phyloP scores from a whole-genome alignment of 2,113 vertebrate species.

The Labeo rohita region DNA sequence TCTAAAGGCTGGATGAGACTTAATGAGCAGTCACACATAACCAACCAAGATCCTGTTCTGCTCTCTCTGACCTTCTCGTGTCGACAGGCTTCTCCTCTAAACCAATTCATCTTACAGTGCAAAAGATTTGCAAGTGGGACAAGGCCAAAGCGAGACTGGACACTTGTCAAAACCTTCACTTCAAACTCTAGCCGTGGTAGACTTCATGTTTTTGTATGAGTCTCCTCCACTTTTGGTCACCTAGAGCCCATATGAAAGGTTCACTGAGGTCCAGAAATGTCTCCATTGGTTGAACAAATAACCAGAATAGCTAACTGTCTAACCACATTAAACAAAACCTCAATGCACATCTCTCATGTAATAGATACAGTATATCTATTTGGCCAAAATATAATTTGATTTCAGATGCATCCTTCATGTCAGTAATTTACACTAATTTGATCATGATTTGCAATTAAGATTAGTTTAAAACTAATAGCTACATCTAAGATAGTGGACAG shows the following conservation, averaged over 20 bases:
- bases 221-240: slow-evolving; percentile 13
- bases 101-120: slow-evolving; percentile 59
- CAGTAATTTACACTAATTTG: neutral
- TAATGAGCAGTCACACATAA: slow-evolving; percentile 68
- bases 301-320: neutral
- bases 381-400: neutral
- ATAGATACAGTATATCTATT: neutral
- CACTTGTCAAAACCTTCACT: slow-evolving; percentile 60
- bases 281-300: neutral
- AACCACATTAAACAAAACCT: neutral
- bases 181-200: neutral
- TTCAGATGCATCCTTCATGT: neutral
- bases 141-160: slow-evolving; percentile 49
- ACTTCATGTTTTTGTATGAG: neutral
- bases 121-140: slow-evolving; percentile 56
- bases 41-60: slow-evolving; percentile 45
- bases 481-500: neutral
- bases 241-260: neutral
- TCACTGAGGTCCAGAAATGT: neutral
- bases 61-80: neutral
- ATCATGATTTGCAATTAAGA: neutral
- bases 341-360: neutral
- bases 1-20: slow-evolving; percentile 62
- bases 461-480: neutral
- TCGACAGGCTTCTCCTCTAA: slow-evolving; percentile 37